Conservation (phyloP, 1,140 invertebrate species). For the Drosophila aff. region DNA sequence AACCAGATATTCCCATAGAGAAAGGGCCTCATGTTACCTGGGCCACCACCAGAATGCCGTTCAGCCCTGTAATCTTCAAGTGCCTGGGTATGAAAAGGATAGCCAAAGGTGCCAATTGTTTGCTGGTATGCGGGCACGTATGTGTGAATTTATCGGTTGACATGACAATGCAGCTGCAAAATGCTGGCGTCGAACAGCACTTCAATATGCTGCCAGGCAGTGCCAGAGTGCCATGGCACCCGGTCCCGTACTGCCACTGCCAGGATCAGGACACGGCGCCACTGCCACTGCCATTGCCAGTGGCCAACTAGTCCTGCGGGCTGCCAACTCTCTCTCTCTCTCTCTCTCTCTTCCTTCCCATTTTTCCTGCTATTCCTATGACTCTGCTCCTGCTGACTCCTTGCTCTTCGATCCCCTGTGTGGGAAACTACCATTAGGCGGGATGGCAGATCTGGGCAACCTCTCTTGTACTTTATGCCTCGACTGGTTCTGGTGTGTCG, state of each 20-base stretch:
- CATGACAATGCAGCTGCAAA: constrained; percentile 84
- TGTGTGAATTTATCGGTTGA: constrained; percentile 83
- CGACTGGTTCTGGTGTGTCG: constrained; percentile 30
- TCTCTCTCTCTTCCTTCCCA: background rate
- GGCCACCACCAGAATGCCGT: background rate
- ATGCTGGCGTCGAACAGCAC: constrained; percentile 80
- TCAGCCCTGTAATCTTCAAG: background rate
- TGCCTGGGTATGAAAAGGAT: constrained; percentile 55
- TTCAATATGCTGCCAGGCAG: constrained; percentile 71
- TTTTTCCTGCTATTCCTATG: background rate
- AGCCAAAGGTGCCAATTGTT: constrained; percentile 83
- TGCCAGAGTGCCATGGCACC: constrained; percentile 30
- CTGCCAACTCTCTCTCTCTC: constrained; percentile 28
- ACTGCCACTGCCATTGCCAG: constrained; percentile 35
- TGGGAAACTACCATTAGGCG: constrained; percentile 74
- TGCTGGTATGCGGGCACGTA: constrained; percentile 72
- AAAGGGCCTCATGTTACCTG: background rate
- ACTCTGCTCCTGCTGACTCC: constrained; percentile 35
- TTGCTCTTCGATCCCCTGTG: constrained; percentile 76
- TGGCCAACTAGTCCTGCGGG: constrained; percentile 37
- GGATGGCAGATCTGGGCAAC: constrained; percentile 61
- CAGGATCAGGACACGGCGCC: constrained; percentile 18
- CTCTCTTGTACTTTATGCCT: constrained; percentile 70
- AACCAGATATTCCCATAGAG: no score
- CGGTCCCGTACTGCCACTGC: constrained; percentile 1